These are phyloP conservation scores for Zaprionus capensis DNA, from an alignment of 1,140 invertebrate species.

Conservation along the genomic window DNA sequence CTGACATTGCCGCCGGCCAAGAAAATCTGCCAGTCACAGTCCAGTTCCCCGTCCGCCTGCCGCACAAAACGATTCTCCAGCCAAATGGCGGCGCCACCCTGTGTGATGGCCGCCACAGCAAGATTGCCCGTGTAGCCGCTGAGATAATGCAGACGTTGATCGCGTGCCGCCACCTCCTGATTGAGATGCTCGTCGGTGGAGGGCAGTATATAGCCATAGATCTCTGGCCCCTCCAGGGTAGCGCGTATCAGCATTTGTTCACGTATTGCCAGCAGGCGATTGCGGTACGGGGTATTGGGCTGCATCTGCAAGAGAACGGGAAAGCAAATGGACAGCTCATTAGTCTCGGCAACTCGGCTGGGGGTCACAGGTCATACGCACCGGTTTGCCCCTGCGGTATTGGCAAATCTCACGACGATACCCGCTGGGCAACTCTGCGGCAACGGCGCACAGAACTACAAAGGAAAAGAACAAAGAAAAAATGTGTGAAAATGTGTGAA, in stretches of 20 bases:
- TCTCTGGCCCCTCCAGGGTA: conserved; percentile 87
- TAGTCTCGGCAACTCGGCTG: not conserved
- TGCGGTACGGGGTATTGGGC: conserved; percentile 80
- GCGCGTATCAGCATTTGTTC: conserved; percentile 88
- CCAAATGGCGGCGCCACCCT: conserved; percentile 92
- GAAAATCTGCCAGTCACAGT: conserved; percentile 93
- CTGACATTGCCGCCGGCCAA: conserved; percentile 88
- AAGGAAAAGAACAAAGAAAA: conserved; percentile 32
- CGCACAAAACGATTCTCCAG: conserved; percentile 94
- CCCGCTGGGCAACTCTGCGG: conserved; percentile 58
- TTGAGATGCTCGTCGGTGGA: conserved; percentile 92
- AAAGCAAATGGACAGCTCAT: not conserved
- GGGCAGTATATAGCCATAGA: conserved; percentile 91
- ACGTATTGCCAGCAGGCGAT: conserved; percentile 86
- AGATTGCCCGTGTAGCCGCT: conserved; percentile 94
- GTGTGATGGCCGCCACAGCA: conserved; percentile 91
- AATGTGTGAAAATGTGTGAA: conserved; percentile 14
- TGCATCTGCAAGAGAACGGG: conserved; percentile 59
- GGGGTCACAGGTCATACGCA: conserved; percentile 34
- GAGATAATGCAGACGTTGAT: conserved; percentile 92
- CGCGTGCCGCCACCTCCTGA: conserved; percentile 88
- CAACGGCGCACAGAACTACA: conserved; percentile 37
- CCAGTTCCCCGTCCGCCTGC: conserved; percentile 90
- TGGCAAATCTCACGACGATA: conserved; percentile 74
- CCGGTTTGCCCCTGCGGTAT: conserved; percentile 69